These are phyloP conservation scores for Patagioenas fasciata DNA, from an alignment of 2,113 vertebrate genomes.

Conservation along the genomic window DNA sequence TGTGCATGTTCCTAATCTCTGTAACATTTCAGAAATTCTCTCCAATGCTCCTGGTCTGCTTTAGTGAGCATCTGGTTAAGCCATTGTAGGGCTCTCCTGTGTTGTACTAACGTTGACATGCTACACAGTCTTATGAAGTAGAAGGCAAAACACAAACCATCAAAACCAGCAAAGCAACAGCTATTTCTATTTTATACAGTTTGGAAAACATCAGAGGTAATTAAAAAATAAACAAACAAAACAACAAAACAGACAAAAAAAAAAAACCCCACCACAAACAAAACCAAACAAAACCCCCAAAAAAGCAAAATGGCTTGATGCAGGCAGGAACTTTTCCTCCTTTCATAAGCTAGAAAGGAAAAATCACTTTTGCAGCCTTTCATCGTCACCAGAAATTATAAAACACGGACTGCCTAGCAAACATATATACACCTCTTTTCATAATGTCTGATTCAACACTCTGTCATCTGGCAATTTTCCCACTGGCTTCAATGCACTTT, in stretches of 20 bases:
- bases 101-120: background rate
- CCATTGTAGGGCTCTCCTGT: background rate
- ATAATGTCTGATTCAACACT: slow-evolving; percentile 36
- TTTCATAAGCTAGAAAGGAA: slow-evolving; percentile 12
- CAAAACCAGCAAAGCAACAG: slow-evolving; percentile 2
- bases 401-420: background rate
- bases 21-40: background rate
- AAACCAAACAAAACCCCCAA: too few relatives aligned
- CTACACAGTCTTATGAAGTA: slow-evolving; percentile 18
- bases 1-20: background rate
- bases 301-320: background rate
- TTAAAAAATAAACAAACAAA: background rate
- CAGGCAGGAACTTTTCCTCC: background rate
- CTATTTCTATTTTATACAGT: background rate
- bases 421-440: background rate
- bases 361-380: slow-evolving; percentile 29
- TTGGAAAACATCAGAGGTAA: slow-evolving; percentile 10
- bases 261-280: too few relatives aligned
- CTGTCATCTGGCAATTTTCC: slow-evolving; percentile 37
- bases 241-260: too few relatives aligned
- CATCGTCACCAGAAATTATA: slow-evolving; percentile 8
- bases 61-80: background rate
- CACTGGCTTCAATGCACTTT: background rate
- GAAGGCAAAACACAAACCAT: slow-evolving; percentile 21
- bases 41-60: background rate